Evolutionary conservation across 2,797 vertebrate genomes (phyloP).

Genomic region (Onychomys torridus): DNA sequence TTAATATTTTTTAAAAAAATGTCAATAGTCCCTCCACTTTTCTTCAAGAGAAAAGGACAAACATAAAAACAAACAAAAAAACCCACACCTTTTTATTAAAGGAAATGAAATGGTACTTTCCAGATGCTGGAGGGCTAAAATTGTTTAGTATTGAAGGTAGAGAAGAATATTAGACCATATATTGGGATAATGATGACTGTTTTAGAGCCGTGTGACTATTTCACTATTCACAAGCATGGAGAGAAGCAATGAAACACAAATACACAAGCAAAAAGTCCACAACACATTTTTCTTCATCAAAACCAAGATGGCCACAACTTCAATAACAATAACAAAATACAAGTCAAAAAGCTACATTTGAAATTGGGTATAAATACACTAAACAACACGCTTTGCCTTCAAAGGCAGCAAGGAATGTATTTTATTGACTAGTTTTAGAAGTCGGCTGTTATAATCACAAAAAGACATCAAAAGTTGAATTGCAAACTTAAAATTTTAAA

Average conservation of each 20-base stretch:
- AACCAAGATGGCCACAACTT: slow-evolving; percentile 23
- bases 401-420: slow-evolving; percentile 8
- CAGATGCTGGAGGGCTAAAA: not conserved
- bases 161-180: not conserved
- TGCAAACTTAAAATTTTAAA: slow-evolving; percentile 50
- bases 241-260: slow-evolving; percentile 18
- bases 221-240: slow-evolving; percentile 18
- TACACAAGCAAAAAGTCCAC: not conserved
- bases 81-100: not conserved
- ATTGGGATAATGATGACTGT: slow-evolving; percentile 50
- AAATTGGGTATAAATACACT: slow-evolving; percentile 58
- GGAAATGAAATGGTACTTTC: not conserved
- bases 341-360: slow-evolving; percentile 57
- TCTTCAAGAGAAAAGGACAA: slow-evolving; percentile 46
- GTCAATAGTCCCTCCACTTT: not conserved
- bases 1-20: not conserved
- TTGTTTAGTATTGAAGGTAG: slow-evolving; percentile 34
- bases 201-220: slow-evolving; percentile 6
- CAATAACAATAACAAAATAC: slow-evolving; percentile 36
- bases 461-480: slow-evolving; percentile 44
- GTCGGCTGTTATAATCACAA: not conserved
- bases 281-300: slow-evolving; percentile 28
- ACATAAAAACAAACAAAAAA: not conserved
- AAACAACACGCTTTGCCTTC: slow-evolving; percentile 53
- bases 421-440: slow-evolving; percentile 34